Evolutionary conservation across 1,140 invertebrate species (phyloP).

Genomic region (Halotydeus destructor): DNA sequence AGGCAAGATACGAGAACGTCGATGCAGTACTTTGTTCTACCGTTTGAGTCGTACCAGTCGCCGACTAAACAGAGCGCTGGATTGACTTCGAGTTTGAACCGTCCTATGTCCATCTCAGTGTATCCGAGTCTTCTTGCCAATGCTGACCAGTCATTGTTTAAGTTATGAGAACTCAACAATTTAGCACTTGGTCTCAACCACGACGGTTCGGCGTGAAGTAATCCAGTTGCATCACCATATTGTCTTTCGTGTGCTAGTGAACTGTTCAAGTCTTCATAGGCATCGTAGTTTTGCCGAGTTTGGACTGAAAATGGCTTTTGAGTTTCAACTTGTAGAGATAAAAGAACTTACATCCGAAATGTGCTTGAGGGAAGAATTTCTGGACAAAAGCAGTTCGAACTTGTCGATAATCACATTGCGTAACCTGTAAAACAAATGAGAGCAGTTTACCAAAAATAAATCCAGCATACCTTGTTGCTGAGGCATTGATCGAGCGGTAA

Average conservation of each 20-base stretch:
- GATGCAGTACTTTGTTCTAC: conserved; percentile 27
- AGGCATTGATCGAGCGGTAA: conserved; percentile 28
- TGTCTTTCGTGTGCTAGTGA: too few species aligned
- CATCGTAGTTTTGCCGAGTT: too few species aligned
- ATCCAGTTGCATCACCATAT: too few species aligned
- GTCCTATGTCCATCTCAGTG: conserved; percentile 23
- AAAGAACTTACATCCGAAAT: too few species aligned
- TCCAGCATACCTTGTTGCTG: conserved; percentile 23
- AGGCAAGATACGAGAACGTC: conserved; percentile 26
- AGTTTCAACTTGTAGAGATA: background rate
- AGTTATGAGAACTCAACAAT: background rate
- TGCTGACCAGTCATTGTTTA: conserved; percentile 24
- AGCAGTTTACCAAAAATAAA: conserved; percentile 7
- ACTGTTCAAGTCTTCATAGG: too few species aligned
- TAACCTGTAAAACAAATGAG: conserved; percentile 21
- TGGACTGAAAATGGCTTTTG: conserved; percentile 13
- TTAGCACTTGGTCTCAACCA: background rate
- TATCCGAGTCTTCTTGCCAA: conserved; percentile 26
- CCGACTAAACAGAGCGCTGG: conserved; percentile 25
- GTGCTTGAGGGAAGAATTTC: conserved; percentile 25
- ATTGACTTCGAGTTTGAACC: conserved; percentile 25
- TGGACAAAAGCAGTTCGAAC: conserved; percentile 25
- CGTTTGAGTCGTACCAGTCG: conserved; percentile 28
- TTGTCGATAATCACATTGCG: conserved; percentile 26
- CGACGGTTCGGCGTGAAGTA: too few species aligned